These are phyloP conservation scores for Trematomus bernacchii DNA, from an alignment of 2,797 vertebrate species.

Conservation along the genomic window DNA sequence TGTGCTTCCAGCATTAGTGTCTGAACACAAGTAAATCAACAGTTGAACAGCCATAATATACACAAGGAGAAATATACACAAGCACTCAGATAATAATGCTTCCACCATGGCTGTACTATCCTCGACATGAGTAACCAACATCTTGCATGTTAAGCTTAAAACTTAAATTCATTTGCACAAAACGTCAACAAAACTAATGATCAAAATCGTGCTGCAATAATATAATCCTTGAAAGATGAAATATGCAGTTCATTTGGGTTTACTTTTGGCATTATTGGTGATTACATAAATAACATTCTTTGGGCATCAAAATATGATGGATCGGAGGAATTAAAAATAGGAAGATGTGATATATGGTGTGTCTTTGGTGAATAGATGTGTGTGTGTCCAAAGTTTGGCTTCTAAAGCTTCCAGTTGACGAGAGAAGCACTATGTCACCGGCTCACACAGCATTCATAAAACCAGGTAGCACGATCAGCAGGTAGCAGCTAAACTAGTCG, in stretches of 20 bases:
- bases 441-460: background rate
- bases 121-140: too few species aligned
- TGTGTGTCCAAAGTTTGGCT: background rate
- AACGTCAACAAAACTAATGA: too few species aligned
- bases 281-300: background rate
- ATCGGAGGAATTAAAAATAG: background rate
- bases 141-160: too few species aligned
- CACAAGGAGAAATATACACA: background rate
- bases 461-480: background rate
- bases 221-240: too few species aligned
- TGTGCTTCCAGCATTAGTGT: background rate
- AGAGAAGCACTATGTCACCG: background rate
- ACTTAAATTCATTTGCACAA: too few species aligned
- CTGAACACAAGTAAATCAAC: background rate
- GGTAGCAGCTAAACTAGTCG: background rate
- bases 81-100: too few species aligned
- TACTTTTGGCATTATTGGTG: background rate
- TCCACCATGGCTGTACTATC: too few species aligned
- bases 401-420: background rate
- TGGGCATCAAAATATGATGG: background rate
- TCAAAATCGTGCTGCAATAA: too few species aligned
- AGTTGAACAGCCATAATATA: background rate
- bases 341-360: background rate
- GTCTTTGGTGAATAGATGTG: background rate
- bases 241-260: too few species aligned